Conservation (phyloP, 2,797 vertebrate genomes). For the Poeciliopsis paucimaculata region DNA sequence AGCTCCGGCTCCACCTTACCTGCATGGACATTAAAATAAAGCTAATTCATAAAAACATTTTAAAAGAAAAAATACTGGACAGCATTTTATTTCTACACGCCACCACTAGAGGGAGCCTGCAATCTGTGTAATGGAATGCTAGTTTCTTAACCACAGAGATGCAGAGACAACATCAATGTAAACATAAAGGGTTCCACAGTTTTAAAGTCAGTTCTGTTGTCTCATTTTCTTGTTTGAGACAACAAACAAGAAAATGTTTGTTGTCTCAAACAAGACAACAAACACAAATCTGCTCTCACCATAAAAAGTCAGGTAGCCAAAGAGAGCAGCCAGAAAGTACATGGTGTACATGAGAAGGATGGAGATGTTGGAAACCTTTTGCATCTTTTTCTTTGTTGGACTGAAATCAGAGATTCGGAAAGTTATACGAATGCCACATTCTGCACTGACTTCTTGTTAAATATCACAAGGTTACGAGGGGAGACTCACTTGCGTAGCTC, state of each 20-base stretch:
- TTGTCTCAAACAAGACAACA: not conserved
- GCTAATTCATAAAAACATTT: not conserved
- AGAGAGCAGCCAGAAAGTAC: conserved; percentile 98
- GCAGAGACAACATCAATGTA: not conserved
- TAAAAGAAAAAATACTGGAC: not conserved
- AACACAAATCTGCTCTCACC: conserved; percentile 78
- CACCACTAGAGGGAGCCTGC: conserved; percentile 55
- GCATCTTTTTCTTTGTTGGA: conserved; percentile 93
- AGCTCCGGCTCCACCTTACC: conserved; percentile 91
- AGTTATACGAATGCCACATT: conserved; percentile 30
- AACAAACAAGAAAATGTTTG: too few relatives aligned
- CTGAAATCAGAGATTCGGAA: conserved; percentile 75
- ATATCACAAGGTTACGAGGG: not conserved
- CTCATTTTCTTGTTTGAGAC: not conserved
- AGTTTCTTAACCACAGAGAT: not conserved
- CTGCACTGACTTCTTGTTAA: conserved; percentile 14
- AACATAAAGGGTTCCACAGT: not conserved
- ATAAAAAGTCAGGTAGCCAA: conserved; percentile 98
- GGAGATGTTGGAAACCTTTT: conserved; percentile 95
- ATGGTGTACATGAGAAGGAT: conserved; percentile 95
- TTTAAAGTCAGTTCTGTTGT: not conserved
- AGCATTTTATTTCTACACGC: not conserved
- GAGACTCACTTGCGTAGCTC: conserved; percentile 92
- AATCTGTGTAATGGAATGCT: not conserved
- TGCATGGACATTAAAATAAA: conserved; percentile 54